Percentiles rank a stretch among this genome's conserved stretches.
Conservation (phyloP, 2,797 vertebrate genomes). For the Argya squamiceps region DNA sequence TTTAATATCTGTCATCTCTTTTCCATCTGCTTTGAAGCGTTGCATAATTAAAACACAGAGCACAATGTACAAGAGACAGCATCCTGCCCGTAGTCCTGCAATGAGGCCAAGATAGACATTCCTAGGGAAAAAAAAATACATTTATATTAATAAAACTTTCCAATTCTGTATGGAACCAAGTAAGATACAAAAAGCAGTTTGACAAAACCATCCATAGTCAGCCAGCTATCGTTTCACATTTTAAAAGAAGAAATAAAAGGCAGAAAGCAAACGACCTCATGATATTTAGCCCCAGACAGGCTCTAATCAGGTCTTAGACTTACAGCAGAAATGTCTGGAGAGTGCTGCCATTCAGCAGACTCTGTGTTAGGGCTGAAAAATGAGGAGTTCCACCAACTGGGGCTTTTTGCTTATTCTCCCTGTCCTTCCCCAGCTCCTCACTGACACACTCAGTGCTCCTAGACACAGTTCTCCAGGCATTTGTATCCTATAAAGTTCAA, state of each 20-base stretch:
- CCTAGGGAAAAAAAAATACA: background rate
- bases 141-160: background rate
- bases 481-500: background rate
- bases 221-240: background rate
- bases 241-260: background rate
- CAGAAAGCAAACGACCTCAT: background rate
- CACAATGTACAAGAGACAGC: constrained; percentile 44
- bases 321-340: background rate
- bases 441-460: background rate
- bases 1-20: background rate
- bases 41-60: constrained; percentile 56
- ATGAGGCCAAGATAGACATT: constrained; percentile 64
- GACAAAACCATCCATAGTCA: background rate
- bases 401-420: background rate
- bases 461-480: background rate
- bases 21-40: constrained; percentile 23
- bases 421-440: background rate
- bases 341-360: background rate
- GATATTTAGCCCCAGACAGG: background rate
- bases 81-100: constrained; percentile 42
- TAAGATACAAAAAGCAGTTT: background rate
- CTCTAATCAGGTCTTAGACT: background rate
- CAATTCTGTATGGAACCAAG: background rate
- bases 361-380: background rate
- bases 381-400: background rate